Evolutionary conservation across 2,888 invertebrate genomes (phyloP).

Genomic region (Amphipyra berbera): DNA sequence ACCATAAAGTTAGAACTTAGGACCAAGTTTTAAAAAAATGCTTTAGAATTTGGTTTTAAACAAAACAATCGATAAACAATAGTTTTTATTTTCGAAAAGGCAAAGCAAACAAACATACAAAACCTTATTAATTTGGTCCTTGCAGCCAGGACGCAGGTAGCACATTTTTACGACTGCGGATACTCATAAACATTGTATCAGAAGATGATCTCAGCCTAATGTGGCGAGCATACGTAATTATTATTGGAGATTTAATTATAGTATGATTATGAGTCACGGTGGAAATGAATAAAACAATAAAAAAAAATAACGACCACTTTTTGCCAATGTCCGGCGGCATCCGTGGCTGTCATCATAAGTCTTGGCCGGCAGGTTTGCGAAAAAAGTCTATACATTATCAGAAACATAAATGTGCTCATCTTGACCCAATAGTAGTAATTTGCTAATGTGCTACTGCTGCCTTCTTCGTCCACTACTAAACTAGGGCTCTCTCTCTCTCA

Average conservation of each 20-base stretch:
- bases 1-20: slow-evolving; percentile 12
- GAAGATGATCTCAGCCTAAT: slow-evolving; percentile 54
- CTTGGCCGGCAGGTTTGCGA: too few species aligned
- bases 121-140: slow-evolving; percentile 47
- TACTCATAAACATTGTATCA: slow-evolving; percentile 41
- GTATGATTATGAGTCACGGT: slow-evolving; percentile 37
- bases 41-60: slow-evolving; percentile 22
- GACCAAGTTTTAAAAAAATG: slow-evolving; percentile 13
- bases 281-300: slow-evolving; percentile 44
- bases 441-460: too few species aligned
- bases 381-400: too few species aligned
- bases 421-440: too few species aligned
- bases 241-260: slow-evolving; percentile 41
- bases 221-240: slow-evolving; percentile 48
- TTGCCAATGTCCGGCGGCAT: slow-evolving; percentile 18
- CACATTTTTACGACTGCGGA: slow-evolving; percentile 39
- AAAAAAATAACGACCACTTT: slow-evolving; percentile 41
- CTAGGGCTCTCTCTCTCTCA: too few species aligned
- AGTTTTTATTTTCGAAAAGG: slow-evolving; percentile 23
- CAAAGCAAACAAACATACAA: slow-evolving; percentile 2
- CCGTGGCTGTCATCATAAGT: neutral
- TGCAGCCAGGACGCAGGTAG: slow-evolving; percentile 45
- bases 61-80: slow-evolving; percentile 19
- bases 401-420: too few species aligned
- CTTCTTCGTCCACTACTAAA: too few species aligned